These are phyloP conservation scores for Spodoptera exigua DNA, from an alignment of 2,888 invertebrate species.

Conservation along the genomic window DNA sequence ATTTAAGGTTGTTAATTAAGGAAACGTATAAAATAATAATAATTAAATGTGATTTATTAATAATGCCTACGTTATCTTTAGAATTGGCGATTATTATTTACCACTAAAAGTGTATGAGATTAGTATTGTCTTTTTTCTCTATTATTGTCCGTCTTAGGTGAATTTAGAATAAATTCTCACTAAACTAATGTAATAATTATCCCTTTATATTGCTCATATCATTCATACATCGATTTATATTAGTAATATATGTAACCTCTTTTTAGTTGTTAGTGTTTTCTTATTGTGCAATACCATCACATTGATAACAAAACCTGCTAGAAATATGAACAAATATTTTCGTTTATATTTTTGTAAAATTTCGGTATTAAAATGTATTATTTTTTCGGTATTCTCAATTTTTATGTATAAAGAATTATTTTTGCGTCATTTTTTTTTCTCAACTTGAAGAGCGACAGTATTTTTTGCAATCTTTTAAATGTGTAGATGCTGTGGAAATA, in stretches of 20 bases:
- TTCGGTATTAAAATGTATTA: constrained; percentile 30
- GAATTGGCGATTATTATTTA: constrained; percentile 57
- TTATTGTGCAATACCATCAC: constrained; percentile 68
- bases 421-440: constrained; percentile 33
- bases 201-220: constrained; percentile 75
- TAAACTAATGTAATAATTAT: constrained; percentile 38
- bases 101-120: constrained; percentile 68
- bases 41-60: constrained; percentile 74
- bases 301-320: constrained; percentile 31
- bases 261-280: constrained; percentile 58
- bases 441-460: constrained; percentile 26
- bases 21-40: constrained; percentile 59
- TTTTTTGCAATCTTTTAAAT: constrained; percentile 38
- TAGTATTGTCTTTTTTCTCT: constrained; percentile 47
- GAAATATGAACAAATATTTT: constrained; percentile 45
- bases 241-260: constrained; percentile 54
- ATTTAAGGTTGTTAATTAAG: constrained; percentile 48
- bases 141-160: constrained; percentile 53
- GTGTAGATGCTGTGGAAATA: constrained; percentile 25
- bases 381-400: constrained; percentile 28
- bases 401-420: constrained; percentile 13
- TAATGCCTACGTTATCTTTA: constrained; percentile 60
- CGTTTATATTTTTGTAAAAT: constrained; percentile 44
- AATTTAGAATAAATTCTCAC: constrained; percentile 31
- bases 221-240: constrained; percentile 80